Evolutionary conservation across 2,797 vertebrate genomes (phyloP), one percentile per base, ranked within the genome.

Genomic region (Melanotaenia pygmaea): DNA sequence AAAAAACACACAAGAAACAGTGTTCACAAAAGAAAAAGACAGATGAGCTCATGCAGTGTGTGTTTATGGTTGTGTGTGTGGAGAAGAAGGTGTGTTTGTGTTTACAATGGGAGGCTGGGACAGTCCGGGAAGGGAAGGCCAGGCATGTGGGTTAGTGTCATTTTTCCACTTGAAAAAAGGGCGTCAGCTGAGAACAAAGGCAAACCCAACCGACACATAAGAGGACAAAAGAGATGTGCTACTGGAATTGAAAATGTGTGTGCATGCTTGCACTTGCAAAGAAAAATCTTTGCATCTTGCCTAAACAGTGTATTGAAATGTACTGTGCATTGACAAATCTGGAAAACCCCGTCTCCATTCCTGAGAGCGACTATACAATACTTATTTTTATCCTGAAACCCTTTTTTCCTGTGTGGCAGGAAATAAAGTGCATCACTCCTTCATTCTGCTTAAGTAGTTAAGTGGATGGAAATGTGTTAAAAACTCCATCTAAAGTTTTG

Each of bases 131-230:
- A 72, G 72, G 81, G 74, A 59, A n/a, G 74, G 77, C 76, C 69
- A 20, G 66, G 71, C 60, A 60, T 74, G 66, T 59, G 67, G 68
- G 67, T 78, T 54, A 50, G 80, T 75, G 72, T 86, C 65, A 51
- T 78, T 84, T 85, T 88, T 87, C 85, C 77, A 80, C 22, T 56
- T 66, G 60, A 80, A 86, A 84, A 80, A 38, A 82, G 77, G 85
- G 89, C 63, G 88, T 85, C 59, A 78, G 69, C 77, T 59, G 70
- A 73, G 77, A 85, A 89, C 84, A 87, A 86, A 80, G 69, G 57
- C 51, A 26, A 80, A 64, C 12, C 45, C 53, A 86, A 90, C 86
- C 45, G 85, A 82, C 85, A 81, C 53, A 24, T 1, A 20, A 18
- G 13, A 45, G 8, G 59, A 87, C 81, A 79, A 84, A 75, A 58